Base-by-base conservation (phyloP, 1,140 invertebrate species). In the Drosophila parvula region DNA sequence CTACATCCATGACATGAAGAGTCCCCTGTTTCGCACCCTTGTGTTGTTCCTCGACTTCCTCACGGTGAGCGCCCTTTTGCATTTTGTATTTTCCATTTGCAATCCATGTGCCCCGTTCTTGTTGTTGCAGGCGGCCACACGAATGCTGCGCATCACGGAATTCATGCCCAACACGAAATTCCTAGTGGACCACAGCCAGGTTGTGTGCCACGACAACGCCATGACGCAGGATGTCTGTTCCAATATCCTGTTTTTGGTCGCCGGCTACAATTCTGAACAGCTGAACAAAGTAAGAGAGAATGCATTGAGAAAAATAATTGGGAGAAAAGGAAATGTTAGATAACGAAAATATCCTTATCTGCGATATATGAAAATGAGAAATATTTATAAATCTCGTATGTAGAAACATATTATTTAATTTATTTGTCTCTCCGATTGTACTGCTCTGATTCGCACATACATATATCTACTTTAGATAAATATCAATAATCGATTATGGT, bases 191-290 rank as follows among this genome's bases (percentile, higher is more conserved):
- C 76, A 94, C 9, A 93, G 92, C 0, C 77, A 92, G 47, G 74
- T 91, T 11, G 75, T 94, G 1, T 96, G 95, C 79, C 74, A 92
- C 5, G 92, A 94, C 53, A 91, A 91, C 27, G 90, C 92, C 10
- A 78, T 91, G 44, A 91, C 93, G 6, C 92, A 94, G 71, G 91
- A 91, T 12, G 64, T 95, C 34, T 95, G 95, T 82, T 92, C 92
- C 9, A 94, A 94, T 73, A 86, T 94, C 9, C 74, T 95, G 14
- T 95, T 95, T 78, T 78, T 95, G 38, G 80, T 95, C 0, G 92
- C 85, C 63, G 95, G 95, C 28, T 94, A 91, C 67, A 92, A 93
- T 69, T 82, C 91, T 9, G 92, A 93, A 4, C 93, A 94, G 65
- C 77, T 94, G 47, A 92, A 92, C 76, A 92, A 92, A 90, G 91